phyloP scores from a whole-genome alignment of 2,888 invertebrate species.

The Anticlea derivata region DNA sequence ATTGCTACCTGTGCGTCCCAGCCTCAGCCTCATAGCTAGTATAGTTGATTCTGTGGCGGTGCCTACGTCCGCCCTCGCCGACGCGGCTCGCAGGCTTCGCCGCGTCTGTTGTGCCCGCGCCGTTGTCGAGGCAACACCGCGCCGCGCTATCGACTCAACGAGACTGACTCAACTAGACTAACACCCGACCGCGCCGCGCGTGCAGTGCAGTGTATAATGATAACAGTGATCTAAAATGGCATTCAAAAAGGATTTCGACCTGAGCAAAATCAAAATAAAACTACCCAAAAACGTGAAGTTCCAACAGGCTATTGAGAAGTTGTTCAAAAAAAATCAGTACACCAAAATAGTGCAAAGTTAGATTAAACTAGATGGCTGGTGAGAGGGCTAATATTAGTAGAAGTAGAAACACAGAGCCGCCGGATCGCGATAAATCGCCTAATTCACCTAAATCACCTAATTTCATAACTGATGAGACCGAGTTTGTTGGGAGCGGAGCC shows the following conservation, averaged over 20 bases:
- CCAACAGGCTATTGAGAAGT: slow-evolving; percentile 70
- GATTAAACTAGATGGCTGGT: slow-evolving; percentile 76
- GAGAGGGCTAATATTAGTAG: slow-evolving; percentile 67
- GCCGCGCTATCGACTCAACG: slow-evolving; percentile 46
- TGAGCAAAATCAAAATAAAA: slow-evolving; percentile 71
- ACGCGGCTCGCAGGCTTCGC: slow-evolving; percentile 57
- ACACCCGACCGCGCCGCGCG: slow-evolving; percentile 25
- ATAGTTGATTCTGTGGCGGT: slow-evolving; percentile 54
- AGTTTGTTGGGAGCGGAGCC: slow-evolving; percentile 71
- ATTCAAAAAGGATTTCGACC: slow-evolving; percentile 76
- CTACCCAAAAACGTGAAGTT: slow-evolving; percentile 65
- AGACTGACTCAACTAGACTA: slow-evolving; percentile 60
- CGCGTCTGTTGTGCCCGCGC: slow-evolving; percentile 69
- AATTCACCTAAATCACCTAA: slow-evolving; percentile 63
- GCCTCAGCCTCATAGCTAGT: slow-evolving; percentile 8
- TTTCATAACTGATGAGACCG: slow-evolving; percentile 70
- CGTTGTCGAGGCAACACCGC: slow-evolving; percentile 73
- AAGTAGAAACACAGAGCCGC: slow-evolving; percentile 64
- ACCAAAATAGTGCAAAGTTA: slow-evolving; percentile 80
- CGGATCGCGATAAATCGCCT: slow-evolving; percentile 58
- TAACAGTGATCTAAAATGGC: slow-evolving; percentile 73
- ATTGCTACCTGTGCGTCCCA: slow-evolving; percentile 36
- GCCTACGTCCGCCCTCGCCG: slow-evolving; percentile 9
- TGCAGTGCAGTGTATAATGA: slow-evolving; percentile 68
- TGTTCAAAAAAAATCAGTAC: slow-evolving; percentile 77